These are phyloP conservation scores for Druceiella hillmani DNA, from an alignment of 2,888 invertebrate species.

Conservation along the genomic window DNA sequence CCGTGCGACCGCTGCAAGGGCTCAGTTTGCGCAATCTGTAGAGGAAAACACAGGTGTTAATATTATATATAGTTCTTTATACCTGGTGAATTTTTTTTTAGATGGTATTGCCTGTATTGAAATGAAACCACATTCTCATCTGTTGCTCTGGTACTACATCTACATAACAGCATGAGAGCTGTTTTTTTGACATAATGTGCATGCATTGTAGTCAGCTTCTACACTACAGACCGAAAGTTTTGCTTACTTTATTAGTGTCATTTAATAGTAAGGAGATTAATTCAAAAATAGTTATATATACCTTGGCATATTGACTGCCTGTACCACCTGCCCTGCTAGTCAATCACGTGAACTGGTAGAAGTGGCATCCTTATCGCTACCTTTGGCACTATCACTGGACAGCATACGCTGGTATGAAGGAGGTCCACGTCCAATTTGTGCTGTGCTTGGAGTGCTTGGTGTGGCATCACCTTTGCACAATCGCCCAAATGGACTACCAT, in stretches of 20 bases:
- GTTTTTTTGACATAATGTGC: no score
- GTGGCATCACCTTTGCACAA: constrained; percentile 52
- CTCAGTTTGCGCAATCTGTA: constrained; percentile 1
- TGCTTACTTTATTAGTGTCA: no score
- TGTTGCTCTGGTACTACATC: no score
- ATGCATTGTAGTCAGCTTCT: no score
- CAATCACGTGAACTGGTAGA: constrained; percentile 60
- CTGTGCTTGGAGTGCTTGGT: constrained; percentile 68
- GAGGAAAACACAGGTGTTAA: no score
- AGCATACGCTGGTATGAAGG: constrained; percentile 81
- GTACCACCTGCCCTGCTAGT: constrained; percentile 72
- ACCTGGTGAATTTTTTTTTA: no score
- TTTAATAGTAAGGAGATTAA: background rate
- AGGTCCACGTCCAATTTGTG: constrained; percentile 60
- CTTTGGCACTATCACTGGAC: constrained; percentile 75
- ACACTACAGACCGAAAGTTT: no score
- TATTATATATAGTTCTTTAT: no score
- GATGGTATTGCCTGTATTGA: no score
- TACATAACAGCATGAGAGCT: no score
- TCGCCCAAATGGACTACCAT: constrained; percentile 41
- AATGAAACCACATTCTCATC: no score
- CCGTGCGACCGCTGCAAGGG: background rate
- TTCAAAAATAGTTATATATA: constrained; percentile 21
- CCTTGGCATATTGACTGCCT: constrained; percentile 39
- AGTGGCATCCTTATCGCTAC: constrained; percentile 64